These are phyloP conservation scores for Dioctria linearis DNA, from an alignment of 2,888 invertebrate genomes.

Conservation along the genomic window DNA sequence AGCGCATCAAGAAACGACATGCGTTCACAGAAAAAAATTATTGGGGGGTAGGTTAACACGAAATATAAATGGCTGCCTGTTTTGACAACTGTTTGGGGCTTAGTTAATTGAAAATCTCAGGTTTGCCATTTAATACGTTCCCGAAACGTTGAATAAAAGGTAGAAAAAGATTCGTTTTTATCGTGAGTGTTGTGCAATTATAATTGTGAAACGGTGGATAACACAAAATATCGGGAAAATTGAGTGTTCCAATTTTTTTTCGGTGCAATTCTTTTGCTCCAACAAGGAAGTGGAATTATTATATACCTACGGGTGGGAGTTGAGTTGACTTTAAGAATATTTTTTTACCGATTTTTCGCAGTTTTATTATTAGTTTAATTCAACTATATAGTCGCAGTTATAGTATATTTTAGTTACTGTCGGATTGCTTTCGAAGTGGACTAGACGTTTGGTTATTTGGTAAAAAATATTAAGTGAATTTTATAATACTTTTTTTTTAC, in stretches of 20 bases:
- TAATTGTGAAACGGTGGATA: background rate
- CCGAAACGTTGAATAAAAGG: background rate
- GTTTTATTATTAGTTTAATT: too few species aligned
- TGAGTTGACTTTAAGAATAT: background rate
- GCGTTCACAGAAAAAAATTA: slow-evolving; percentile 41
- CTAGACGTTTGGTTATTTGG: too few species aligned
- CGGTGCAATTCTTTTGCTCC: slow-evolving; percentile 6
- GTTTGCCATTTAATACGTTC: slow-evolving; percentile 14
- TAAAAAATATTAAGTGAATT: too few species aligned
- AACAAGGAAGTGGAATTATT: slow-evolving; percentile 31
- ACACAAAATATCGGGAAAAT: slow-evolving; percentile 3
- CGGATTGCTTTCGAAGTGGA: too few species aligned
- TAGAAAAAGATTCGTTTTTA: background rate
- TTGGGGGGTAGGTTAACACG: slow-evolving; percentile 49
- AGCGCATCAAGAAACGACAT: slow-evolving; percentile 50
- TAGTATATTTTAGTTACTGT: too few species aligned
- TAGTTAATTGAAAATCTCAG: slow-evolving; percentile 37
- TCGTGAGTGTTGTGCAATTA: background rate
- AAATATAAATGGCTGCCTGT: slow-evolving; percentile 59
- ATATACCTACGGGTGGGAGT: slow-evolving; percentile 13
- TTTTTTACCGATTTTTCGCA: background rate
- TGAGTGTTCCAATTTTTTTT: slow-evolving; percentile 32
- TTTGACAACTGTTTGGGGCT: slow-evolving; percentile 57
- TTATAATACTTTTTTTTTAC: too few species aligned
- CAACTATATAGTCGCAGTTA: too few species aligned